phyloP scores from a whole-genome alignment of 2,797 vertebrate genomes.

The Selene dorsalis region DNA sequence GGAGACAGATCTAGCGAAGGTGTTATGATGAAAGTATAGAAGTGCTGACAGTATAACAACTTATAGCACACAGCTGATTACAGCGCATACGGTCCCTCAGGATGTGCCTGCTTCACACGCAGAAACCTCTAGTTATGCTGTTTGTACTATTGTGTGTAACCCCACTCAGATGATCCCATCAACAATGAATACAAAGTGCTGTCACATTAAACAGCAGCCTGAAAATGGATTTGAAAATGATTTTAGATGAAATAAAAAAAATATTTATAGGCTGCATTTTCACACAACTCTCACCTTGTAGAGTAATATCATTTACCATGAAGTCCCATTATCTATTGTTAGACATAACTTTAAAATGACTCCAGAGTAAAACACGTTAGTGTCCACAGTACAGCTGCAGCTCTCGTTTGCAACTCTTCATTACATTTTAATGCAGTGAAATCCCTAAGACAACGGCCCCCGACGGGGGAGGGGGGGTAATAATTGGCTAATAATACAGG shows the following conservation, averaged over 20 bases:
- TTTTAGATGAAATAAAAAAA: slow-evolving; percentile 38
- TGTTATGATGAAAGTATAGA: slow-evolving; percentile 66
- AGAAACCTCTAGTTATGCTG: slow-evolving; percentile 45
- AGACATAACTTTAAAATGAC: slow-evolving; percentile 14
- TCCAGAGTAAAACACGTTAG: slow-evolving; percentile 7
- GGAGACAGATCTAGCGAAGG: slow-evolving; percentile 51
- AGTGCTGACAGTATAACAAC: slow-evolving; percentile 63
- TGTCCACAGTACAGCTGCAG: not conserved
- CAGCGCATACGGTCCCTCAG: slow-evolving; percentile 50
- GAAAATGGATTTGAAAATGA: slow-evolving; percentile 46
- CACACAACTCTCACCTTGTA: slow-evolving; percentile 12
- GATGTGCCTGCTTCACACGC: slow-evolving; percentile 58
- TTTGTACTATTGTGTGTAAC: slow-evolving; percentile 51
- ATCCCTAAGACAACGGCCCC: slow-evolving; percentile 8
- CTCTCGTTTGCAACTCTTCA: not conserved
- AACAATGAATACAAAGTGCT: slow-evolving; percentile 68
- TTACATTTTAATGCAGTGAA: slow-evolving; percentile 15
- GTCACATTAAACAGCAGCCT: slow-evolving; percentile 53
- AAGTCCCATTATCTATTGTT: slow-evolving; percentile 18
- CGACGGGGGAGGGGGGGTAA: too few species aligned
- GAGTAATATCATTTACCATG: slow-evolving; percentile 9
- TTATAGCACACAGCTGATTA: slow-evolving; percentile 59
- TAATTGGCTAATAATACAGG: too few species aligned
- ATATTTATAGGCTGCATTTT: slow-evolving; percentile 27
- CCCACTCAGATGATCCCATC: slow-evolving; percentile 59